These are phyloP conservation scores for Amphipyra tragopoginis DNA, from an alignment of 2,888 invertebrate species.

Conservation along the genomic window DNA sequence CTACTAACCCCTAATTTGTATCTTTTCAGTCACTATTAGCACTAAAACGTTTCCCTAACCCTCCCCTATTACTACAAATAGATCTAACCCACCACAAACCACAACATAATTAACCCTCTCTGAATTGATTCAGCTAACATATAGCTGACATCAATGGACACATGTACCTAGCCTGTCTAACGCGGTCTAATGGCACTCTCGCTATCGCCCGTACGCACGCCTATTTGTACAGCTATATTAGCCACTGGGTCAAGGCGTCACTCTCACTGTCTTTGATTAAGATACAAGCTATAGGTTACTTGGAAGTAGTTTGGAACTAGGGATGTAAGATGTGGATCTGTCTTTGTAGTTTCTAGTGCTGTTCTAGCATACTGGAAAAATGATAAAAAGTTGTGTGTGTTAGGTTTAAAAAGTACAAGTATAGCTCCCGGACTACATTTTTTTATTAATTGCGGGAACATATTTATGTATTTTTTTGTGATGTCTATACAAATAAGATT, in stretches of 20 bases:
- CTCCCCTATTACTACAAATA: constrained; percentile 24
- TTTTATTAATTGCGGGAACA: no score
- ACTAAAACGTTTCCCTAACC: constrained; percentile 17
- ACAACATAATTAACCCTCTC: constrained; percentile 36
- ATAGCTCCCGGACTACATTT: no score
- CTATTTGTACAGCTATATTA: constrained; percentile 52
- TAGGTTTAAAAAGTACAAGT: background rate
- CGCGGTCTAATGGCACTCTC: constrained; percentile 55
- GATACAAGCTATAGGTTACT: constrained; percentile 7
- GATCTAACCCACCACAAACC: constrained; percentile 37
- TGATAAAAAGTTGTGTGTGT: background rate
- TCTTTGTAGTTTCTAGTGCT: background rate
- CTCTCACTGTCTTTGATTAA: constrained; percentile 73
- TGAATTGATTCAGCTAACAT: constrained; percentile 46
- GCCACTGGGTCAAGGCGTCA: constrained; percentile 67
- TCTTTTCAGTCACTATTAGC: constrained; percentile 26
- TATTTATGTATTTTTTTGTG: no score
- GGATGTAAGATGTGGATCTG: background rate
- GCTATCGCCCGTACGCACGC: constrained; percentile 40
- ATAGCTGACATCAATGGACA: constrained; percentile 52
- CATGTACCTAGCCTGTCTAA: constrained; percentile 36
- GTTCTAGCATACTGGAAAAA: background rate
- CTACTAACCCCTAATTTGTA: constrained; percentile 27
- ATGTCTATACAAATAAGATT: no score
- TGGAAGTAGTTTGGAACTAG: background rate